Base-by-base conservation (phyloP, 2,888 invertebrate genomes). In the Orchesellides sinensis region DNA sequence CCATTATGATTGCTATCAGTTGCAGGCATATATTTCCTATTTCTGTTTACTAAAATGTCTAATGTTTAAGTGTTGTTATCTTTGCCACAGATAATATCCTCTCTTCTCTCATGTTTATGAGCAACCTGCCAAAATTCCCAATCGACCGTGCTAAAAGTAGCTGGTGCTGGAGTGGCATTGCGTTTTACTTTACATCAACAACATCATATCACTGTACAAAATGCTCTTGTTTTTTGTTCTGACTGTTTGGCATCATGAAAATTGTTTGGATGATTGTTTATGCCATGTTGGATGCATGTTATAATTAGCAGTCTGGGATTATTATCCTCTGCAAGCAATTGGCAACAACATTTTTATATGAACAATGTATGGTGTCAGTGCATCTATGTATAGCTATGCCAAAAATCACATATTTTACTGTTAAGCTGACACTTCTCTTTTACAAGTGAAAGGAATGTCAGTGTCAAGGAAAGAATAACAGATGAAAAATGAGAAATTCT, bases 51-150 rank as follows among this genome's bases (percentile, higher is more conserved):
- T 6, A 32, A 32, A 32, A 17, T n/a, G 6, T 12, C 5, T 35
- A 8, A n/a, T 47, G 47, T 54, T 12, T 14, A 54, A 6, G 25
- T 70, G 35, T 14, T 35, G 56, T 45, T 6, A 1, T 27, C 3
- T 29, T 4, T 40, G 14, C 14, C n/a, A n/a, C n/a, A n/a, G n/a
- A n/a, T n/a, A n/a, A n/a, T 40, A n/a, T 65, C 17, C 12, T n/a
- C 25, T 68, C 17, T 65, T 23, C 54, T 65, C 19, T 52, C 40
- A 59, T 61, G 63, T 75, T 75, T 75, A 75, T 54, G 75, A 75
- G 40, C 65, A 66, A 66, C 66, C 54, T 75, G 75, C 75, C 75
- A 75, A 75, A 75, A 66, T 66, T 75, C 75, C 75, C 75, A 65
- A 14, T 65, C 52, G 74, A 52, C 52, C 21, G 54, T 61, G 63